Percentiles rank a stretch among this genome's conserved stretches.
These are phyloP conservation scores for Drosophila bipectinata DNA, from an alignment of 1,140 invertebrate species.

Conservation along the genomic window DNA sequence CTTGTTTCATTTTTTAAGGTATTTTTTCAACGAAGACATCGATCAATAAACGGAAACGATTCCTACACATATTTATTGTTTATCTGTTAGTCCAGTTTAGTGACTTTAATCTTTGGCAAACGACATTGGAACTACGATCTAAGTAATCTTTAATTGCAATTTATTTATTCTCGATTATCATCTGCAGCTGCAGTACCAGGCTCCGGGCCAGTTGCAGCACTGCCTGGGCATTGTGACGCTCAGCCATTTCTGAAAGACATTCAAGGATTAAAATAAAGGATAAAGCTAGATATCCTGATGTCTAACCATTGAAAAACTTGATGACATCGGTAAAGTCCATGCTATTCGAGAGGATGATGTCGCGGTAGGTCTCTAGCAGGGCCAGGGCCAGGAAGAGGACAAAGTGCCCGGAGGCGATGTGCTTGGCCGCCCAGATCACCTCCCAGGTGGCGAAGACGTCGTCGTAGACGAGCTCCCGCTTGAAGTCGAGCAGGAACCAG, in stretches of 20 bases:
- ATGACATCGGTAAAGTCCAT: slow-evolving; percentile 99
- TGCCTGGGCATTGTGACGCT: slow-evolving; percentile 93
- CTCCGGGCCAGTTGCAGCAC: slow-evolving; percentile 93
- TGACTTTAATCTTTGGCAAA: slow-evolving; percentile 31
- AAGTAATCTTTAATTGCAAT: slow-evolving; percentile 1
- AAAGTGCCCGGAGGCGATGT: slow-evolving; percentile 94
- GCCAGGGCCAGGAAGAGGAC: slow-evolving; percentile 96
- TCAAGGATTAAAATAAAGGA: not conserved
- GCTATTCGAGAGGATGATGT: slow-evolving; percentile 96
- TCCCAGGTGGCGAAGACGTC: slow-evolving; percentile 98
- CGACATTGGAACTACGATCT: slow-evolving; percentile 22
- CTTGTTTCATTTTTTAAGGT: too few relatives aligned
- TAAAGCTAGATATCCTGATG: not conserved
- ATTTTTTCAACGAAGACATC: slow-evolving; percentile 28
- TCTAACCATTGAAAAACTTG: slow-evolving; percentile 97
- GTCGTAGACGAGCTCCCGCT: slow-evolving; percentile 94
- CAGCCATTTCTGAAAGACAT: slow-evolving; percentile 94
- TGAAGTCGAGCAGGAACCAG: slow-evolving; percentile 92
- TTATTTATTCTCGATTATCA: slow-evolving; percentile 95
- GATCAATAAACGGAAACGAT: slow-evolving; percentile 23
- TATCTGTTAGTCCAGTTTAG: slow-evolving; percentile 9
- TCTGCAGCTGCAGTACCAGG: slow-evolving; percentile 94
- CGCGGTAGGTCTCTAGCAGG: slow-evolving; percentile 95
- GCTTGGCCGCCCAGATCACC: slow-evolving; percentile 96
- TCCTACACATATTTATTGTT: slow-evolving; percentile 38